Evolutionary conservation across 2,888 invertebrate genomes (phyloP).

Genomic region (Folsomia candida): DNA sequence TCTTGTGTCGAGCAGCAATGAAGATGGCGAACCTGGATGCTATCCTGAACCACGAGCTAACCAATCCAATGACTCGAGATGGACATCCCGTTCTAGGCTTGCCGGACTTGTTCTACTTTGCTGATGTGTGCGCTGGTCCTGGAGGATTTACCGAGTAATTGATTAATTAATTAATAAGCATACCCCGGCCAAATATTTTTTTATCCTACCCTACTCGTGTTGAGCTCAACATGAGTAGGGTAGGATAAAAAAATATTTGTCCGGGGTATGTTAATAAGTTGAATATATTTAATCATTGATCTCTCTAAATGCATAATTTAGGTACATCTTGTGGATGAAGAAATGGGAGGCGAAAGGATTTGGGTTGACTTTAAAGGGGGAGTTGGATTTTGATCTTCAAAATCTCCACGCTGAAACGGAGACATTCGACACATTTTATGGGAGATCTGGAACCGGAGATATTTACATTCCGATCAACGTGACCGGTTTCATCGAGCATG

Average conservation of each 20-base stretch:
- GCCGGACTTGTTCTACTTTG: slow-evolving; percentile 72
- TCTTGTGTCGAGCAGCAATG: slow-evolving; percentile 78
- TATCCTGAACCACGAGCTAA: slow-evolving; percentile 85
- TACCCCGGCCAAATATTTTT: too few species aligned
- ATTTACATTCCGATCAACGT: slow-evolving; percentile 83
- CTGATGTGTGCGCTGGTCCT: slow-evolving; percentile 96
- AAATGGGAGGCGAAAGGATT: slow-evolving; percentile 78
- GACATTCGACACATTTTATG: slow-evolving; percentile 90
- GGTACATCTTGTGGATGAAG: slow-evolving; percentile 67
- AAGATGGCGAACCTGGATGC: slow-evolving; percentile 98
- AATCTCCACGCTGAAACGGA: slow-evolving; percentile 84
- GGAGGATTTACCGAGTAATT: slow-evolving; percentile 96
- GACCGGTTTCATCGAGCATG: slow-evolving; percentile 69
- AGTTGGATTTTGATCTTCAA: slow-evolving; percentile 77
- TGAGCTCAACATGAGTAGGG: too few species aligned
- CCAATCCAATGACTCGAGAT: slow-evolving; percentile 65
- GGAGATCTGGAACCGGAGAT: slow-evolving; percentile 77
- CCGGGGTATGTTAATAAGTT: slow-evolving; percentile 91
- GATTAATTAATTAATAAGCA: too few species aligned
- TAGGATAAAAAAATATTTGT: too few species aligned
- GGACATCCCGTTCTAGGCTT: slow-evolving; percentile 55
- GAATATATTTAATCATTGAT: slow-evolving; percentile 63
- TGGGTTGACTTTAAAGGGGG: slow-evolving; percentile 83
- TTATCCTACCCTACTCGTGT: too few species aligned
- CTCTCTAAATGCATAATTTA: too few species aligned